Conservation (phyloP, 1,140 invertebrate genomes). For the Lysiphlebus fabarum region DNA sequence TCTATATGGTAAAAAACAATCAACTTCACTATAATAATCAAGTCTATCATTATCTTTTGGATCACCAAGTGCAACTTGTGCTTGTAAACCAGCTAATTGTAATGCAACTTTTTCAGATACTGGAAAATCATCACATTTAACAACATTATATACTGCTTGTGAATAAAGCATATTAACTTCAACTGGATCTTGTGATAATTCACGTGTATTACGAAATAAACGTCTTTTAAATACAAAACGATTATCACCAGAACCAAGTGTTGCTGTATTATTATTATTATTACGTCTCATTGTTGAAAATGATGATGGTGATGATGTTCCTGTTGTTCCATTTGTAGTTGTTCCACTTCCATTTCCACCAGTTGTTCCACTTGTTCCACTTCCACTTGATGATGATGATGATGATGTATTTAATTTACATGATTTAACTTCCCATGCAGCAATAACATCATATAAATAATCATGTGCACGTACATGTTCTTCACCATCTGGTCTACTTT, state of each 20-base stretch:
- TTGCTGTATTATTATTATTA: conserved; percentile 47
- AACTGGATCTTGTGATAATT: conserved; percentile 93
- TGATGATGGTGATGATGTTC: conserved; percentile 53
- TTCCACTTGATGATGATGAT: too few species aligned
- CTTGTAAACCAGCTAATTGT: conserved; percentile 89
- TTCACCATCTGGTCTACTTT: conserved; percentile 78
- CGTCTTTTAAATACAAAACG: conserved; percentile 89
- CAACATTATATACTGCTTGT: conserved; percentile 90
- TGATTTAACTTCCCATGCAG: conserved; percentile 85
- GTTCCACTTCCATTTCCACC: too few species aligned
- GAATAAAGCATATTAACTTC: conserved; percentile 94
- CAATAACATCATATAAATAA: conserved; percentile 91
- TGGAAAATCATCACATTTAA: conserved; percentile 93
- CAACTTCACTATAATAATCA: conserved; percentile 78
- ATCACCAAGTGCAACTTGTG: conserved; percentile 88
- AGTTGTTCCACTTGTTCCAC: too few species aligned
- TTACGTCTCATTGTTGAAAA: conserved; percentile 59
- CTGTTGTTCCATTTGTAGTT: too few species aligned
- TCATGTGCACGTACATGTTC: conserved; percentile 91
- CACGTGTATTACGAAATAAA: conserved; percentile 80
- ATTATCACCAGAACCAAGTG: conserved; percentile 81
- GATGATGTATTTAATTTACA: conserved; percentile 59
- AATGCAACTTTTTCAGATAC: conserved; percentile 92
- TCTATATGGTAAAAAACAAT: conserved; percentile 74
- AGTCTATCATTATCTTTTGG: conserved; percentile 68